Conservation (phyloP, 1,140 invertebrate genomes). For the Rhizoglyphus robini region DNA sequence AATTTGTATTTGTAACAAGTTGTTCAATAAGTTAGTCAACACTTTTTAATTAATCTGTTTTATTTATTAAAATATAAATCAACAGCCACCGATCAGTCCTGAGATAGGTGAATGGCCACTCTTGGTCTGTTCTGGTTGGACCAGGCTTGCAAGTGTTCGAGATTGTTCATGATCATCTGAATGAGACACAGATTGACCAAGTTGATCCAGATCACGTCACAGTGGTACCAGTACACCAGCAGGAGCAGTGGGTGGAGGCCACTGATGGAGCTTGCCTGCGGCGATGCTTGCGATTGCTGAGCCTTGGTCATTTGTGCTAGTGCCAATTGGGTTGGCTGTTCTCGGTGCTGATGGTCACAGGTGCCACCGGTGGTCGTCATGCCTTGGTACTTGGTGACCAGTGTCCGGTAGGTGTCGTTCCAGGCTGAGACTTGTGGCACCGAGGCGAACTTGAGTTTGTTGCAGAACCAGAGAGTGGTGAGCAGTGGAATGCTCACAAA, state of each 20-base stretch:
- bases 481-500: background rate
- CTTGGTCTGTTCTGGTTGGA: background rate
- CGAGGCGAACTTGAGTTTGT: background rate
- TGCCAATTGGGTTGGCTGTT: background rate
- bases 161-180: background rate
- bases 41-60: no score
- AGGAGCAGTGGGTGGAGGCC: background rate
- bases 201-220: background rate
- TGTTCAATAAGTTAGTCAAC: no score
- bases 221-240: background rate
- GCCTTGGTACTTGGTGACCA: background rate
- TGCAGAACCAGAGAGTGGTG: slow-evolving; percentile 1
- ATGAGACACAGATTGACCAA: background rate
- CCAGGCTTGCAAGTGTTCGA: background rate
- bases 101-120: no score
- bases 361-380: background rate
- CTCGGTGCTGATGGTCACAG: background rate
- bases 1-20: no score
- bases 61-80: no score
- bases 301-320: background rate
- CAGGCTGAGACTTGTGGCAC: background rate
- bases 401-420: background rate
- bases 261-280: background rate
- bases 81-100: no score
- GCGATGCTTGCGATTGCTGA: background rate